Conservation (phyloP, 2,888 invertebrate species). For the Phyllotreta striolata region DNA sequence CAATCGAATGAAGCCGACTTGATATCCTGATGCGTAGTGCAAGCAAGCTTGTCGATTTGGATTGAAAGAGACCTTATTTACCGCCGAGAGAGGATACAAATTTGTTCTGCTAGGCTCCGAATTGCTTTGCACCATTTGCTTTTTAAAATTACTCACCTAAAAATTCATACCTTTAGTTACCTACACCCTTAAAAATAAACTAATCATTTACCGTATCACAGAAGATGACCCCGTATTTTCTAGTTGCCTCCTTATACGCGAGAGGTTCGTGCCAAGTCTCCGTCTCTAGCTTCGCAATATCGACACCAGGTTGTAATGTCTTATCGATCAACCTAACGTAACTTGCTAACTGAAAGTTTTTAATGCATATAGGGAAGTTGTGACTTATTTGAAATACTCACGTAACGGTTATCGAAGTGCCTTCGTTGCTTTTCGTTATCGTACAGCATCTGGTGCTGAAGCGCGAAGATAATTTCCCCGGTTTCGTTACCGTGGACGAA, state of each 20-base stretch:
- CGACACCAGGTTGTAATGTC: slow-evolving; percentile 40
- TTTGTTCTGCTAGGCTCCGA: slow-evolving; percentile 44
- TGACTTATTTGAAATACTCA: slow-evolving; percentile 7
- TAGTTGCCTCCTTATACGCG: slow-evolving; percentile 61
- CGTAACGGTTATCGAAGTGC: slow-evolving; percentile 44
- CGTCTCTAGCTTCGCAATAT: slow-evolving; percentile 38
- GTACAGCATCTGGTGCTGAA: slow-evolving; percentile 60
- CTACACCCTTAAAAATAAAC: neutral
- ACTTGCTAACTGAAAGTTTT: slow-evolving; percentile 51
- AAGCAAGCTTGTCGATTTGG: slow-evolving; percentile 60
- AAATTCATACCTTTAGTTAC: neutral
- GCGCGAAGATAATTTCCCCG: slow-evolving; percentile 63
- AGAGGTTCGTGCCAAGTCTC: slow-evolving; percentile 57
- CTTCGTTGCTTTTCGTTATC: slow-evolving; percentile 53
- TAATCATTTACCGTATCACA: slow-evolving; percentile 55
- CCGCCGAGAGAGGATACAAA: slow-evolving; percentile 53
- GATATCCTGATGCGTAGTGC: slow-evolving; percentile 61
- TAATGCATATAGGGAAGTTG: neutral
- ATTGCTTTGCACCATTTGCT: slow-evolving; percentile 4
- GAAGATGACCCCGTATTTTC: slow-evolving; percentile 64
- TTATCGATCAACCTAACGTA: slow-evolving; percentile 49
- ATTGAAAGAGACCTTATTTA: slow-evolving; percentile 61
- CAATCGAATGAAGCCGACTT: slow-evolving; percentile 62
- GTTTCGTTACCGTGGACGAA: slow-evolving; percentile 63
- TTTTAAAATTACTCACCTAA: neutral